Conservation (phyloP, 30 jellyfish, hydroid and myxozoan species). For the Catostylus mosaicus region DNA sequence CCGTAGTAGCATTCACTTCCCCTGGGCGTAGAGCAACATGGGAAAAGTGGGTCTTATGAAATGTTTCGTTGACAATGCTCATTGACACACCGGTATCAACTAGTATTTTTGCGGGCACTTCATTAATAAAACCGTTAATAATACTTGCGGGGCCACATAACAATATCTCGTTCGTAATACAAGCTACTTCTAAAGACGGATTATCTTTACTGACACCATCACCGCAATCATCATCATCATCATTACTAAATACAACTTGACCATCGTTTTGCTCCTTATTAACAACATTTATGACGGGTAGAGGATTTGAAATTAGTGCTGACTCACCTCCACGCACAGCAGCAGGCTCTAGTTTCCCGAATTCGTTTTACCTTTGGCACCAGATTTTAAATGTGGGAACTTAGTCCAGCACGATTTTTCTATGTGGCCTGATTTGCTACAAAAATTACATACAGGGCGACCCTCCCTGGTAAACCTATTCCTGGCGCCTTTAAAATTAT, state of each 20-base stretch:
- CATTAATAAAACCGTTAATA: conserved; percentile 12
- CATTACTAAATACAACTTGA: not conserved
- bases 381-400: not conserved
- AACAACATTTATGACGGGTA: not conserved
- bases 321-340: conserved; percentile 50
- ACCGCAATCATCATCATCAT: too few relatives aligned
- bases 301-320: conserved; percentile 39
- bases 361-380: conserved; percentile 1
- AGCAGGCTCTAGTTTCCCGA: conserved; percentile 67
- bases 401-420: conserved; percentile 45
- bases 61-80: conserved; percentile 38
- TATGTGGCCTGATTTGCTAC: conserved; percentile 44
- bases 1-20: not conserved
- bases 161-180: conserved; percentile 10
- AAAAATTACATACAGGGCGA: conserved; percentile 45
- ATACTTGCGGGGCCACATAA: conserved; percentile 52
- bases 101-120: not conserved
- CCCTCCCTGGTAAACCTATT: not conserved
- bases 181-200: not conserved
- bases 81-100: conserved; percentile 1
- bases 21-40: conserved; percentile 38
- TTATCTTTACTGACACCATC: not conserved
- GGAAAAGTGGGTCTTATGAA: conserved; percentile 39
- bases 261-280: not conserved
- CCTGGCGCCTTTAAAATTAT: not conserved